Evolutionary conservation across 1,140 invertebrate species (phyloP), one percentile per base, ranked within the genome.

Genomic region (Anastatus disparis): DNA sequence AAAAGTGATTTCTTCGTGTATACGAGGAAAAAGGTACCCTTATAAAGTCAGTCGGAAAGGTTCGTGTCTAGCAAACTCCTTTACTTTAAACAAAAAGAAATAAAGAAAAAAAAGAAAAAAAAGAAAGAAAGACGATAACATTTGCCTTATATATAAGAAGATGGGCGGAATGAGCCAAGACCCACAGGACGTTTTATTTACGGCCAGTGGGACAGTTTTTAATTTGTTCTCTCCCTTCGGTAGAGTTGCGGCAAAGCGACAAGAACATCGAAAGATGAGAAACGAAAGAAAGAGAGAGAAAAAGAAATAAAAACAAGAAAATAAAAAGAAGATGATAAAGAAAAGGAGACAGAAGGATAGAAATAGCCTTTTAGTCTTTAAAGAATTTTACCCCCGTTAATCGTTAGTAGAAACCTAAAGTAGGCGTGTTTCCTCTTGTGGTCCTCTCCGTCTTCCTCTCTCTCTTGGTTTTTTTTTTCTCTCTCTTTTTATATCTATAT

Each of bases 171-270:
- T 84, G n/a, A n/a, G 78, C 81, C 76, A 78, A 73, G 42, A 24
- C 78, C 77, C n/a, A n/a, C n/a, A n/a, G n/a, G n/a, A 76, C 74
- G 77, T 81, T 83, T 85, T 86, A 86, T 86, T 86, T 85, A 86
- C 82, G 83, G 81, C 79, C 80, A 81, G 76, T 85, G 82, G 84
- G 85, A 86, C 85, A 86, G 84, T 86, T 86, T 86, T 86, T 86
- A 86, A 86, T 86, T 85, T 86, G 83, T 84, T 84, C 83, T 84
- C 83, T 81, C 81, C 81, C 79, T 80, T 29, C 74, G 55, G 79
- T 68, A 68, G 75, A 65, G 66, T 42, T 53, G 63, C 58, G 52
- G 22, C 38, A 29, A 52, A 48, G 53, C 64, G 56, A 71, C 68
- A 72, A 66, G 38, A 61, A 61, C 55, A 53, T n/a, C n/a, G n/a